phyloP scores from a whole-genome alignment of 1,140 invertebrate genomes.

The Zaprionus capensis region DNA sequence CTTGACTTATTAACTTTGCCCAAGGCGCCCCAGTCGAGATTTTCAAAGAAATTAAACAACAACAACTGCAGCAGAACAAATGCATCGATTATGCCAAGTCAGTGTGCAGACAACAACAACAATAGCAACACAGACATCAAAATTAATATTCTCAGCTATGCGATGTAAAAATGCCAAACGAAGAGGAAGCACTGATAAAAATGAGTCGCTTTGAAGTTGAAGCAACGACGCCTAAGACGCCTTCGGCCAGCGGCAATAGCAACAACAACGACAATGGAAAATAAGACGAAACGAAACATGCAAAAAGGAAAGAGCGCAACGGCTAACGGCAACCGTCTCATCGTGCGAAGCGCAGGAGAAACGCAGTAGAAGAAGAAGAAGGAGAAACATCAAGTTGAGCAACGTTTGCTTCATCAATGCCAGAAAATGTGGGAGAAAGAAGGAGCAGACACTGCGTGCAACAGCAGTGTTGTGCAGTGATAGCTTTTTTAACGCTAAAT shows the following conservation, averaged over 20 bases:
- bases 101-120: slow-evolving; percentile 29
- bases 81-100: slow-evolving; percentile 75
- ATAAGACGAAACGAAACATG: slow-evolving; percentile 12
- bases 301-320: slow-evolving; percentile 22
- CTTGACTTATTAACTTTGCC: slow-evolving; percentile 71
- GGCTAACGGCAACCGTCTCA: slow-evolving; percentile 36
- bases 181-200: slow-evolving; percentile 38
- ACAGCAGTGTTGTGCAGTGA: neutral
- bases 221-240: slow-evolving; percentile 48
- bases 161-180: slow-evolving; percentile 62
- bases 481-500: neutral
- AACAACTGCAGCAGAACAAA: slow-evolving; percentile 39
- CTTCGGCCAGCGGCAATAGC: slow-evolving; percentile 31
- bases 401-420: slow-evolving; percentile 65
- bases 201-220: slow-evolving; percentile 72
- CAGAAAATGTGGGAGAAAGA: slow-evolving; percentile 23
- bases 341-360: slow-evolving; percentile 35
- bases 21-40: slow-evolving; percentile 42
- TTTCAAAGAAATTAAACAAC: slow-evolving; percentile 62
- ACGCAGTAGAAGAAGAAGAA: slow-evolving; percentile 19
- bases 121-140: slow-evolving; percentile 54
- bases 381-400: slow-evolving; percentile 44
- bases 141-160: slow-evolving; percentile 77
- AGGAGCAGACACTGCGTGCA: neutral
- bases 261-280: slow-evolving; percentile 15